Base-by-base conservation (phyloP, 2,797 vertebrate genomes). In the Chanos chanos region DNA sequence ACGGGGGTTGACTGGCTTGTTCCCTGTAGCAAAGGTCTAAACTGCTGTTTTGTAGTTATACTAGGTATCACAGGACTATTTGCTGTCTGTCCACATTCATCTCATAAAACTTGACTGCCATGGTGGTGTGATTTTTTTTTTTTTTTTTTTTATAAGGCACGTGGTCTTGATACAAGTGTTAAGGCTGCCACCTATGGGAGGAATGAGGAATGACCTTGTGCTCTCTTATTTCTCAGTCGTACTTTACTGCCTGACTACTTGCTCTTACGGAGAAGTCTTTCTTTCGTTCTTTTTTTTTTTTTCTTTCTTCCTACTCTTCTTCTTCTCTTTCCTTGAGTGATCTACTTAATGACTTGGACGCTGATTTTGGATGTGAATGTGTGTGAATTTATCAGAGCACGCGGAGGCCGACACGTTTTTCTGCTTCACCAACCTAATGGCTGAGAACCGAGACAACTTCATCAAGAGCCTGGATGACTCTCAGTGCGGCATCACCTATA, bases 381-480 rank as follows among this genome's bases (percentile, higher is more conserved):
- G 16, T 24, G n/a, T 52, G 41, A 19, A 4, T 28, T 0, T 5
- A 4, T 2, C 80, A 99, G 97, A 99, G 55, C 95, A 99, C 0
- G 97, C 96, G 0, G 97, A 99, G 66, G 93, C 95, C 0, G 97
- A 99, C 57, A 98, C 95, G 0, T 99, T 99, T 83, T 98, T 99
- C 83, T 99, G 97, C 72, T 99, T 99, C 81, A 99, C 97, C 63
- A 97, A 94, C 77, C 89, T 99, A 71, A 99, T 99, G 97, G 92
- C 97, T 0, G 97, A 99, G 85, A 99, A 99, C 86, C 86, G 95
- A 44, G 97, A 99, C 82, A 99, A 97, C 83, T 99, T 99, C 87
- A 98, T 99, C 78, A 99, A 99, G 80, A 99, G 95, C 68, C 85
- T 99, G 47, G 96, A 99, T 15, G 95, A 98, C 81, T 98, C 96